Evolutionary conservation across 2,888 invertebrate species (phyloP), one percentile per base, ranked within the genome.

Genomic region (Macrophya annulata): DNA sequence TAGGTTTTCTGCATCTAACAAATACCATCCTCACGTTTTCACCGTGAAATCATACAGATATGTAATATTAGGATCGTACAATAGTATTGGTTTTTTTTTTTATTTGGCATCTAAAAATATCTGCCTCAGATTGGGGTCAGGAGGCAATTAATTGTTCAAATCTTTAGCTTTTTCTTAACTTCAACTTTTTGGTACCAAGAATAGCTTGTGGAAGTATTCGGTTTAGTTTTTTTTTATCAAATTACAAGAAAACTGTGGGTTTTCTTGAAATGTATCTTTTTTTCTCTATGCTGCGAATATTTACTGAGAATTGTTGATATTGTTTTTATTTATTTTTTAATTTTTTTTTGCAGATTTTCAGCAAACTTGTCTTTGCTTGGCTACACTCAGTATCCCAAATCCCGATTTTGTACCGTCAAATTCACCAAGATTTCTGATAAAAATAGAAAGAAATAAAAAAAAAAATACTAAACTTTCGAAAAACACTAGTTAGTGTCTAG

Each of bases 41-140:
- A 31, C 55, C 5, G 17, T 55, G 8, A 8, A 12, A 17, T 62
- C 25, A 62, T 62, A 62, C 62, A 74, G n/a, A 74, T 74, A 45
- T 31, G 6, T 45, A 74, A 74, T 74, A 74, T 74, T 45, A 74
- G 72, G 17, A 74, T 74, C 45, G 17, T 45, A 74, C 43, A 74
- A 74, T 74, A 74, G 72, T 74, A 74, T 74, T 31, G 72, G 45
- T 43, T 74, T 17, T 68, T 68, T 10, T 68, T 17, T 40, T 74
- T 74, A 21, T 74, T 74, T 74, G 40, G 21, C 31, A n/a, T 74
- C 31, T 31, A 74, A 43, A 71, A 17, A 40, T 40, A 71, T 71
- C 40, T 37, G 40, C 55, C 55, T 8, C 55, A 55, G n/a, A 55
- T 55, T 55, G 0, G 8, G n/a, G 1, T n/a, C 8, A 6, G n/a